phyloP scores from a whole-genome alignment of 2,113 vertebrate species.

The Trematomus loennbergii region DNA sequence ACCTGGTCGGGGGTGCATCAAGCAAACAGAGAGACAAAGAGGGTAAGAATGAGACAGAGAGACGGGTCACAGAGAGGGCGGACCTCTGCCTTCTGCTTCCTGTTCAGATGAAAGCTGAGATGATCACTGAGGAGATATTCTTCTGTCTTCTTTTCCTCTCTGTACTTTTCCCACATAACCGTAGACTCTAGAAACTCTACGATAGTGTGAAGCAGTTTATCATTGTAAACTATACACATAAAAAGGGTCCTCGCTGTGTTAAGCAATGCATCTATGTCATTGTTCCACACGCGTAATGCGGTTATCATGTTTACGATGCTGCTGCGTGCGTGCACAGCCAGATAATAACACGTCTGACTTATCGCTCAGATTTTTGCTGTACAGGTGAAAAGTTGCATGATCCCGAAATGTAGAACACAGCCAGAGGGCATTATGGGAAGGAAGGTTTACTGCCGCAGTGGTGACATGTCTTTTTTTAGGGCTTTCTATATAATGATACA shows the following conservation, averaged over 20 bases:
- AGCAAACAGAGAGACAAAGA: background rate
- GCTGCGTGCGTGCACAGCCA: background rate
- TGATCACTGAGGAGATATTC: background rate
- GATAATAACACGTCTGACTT: background rate
- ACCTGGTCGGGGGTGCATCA: slow-evolving; percentile 19
- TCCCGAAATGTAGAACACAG: background rate
- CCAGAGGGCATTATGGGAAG: background rate
- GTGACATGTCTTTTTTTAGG: background rate
- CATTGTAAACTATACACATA: slow-evolving; percentile 27
- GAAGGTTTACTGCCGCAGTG: background rate
- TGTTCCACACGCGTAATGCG: slow-evolving; percentile 1
- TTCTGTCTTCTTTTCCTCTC: slow-evolving; percentile 10
- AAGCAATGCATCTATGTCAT: slow-evolving; percentile 16
- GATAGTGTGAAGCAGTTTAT: slow-evolving; percentile 13
- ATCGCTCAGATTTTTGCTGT: background rate
- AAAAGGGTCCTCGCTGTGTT: background rate
- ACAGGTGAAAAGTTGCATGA: background rate
- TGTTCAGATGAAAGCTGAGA: slow-evolving; percentile 25
- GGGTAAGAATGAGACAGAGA: background rate
- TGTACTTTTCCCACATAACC: background rate
- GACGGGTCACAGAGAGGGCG: background rate
- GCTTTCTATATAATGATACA: background rate
- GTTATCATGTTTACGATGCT: slow-evolving; percentile 30
- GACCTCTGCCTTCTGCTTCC: slow-evolving; percentile 7
- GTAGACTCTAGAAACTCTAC: background rate